These are phyloP conservation scores for Dastarcus helophoroides DNA, from an alignment of 2,888 invertebrate species.

Conservation along the genomic window DNA sequence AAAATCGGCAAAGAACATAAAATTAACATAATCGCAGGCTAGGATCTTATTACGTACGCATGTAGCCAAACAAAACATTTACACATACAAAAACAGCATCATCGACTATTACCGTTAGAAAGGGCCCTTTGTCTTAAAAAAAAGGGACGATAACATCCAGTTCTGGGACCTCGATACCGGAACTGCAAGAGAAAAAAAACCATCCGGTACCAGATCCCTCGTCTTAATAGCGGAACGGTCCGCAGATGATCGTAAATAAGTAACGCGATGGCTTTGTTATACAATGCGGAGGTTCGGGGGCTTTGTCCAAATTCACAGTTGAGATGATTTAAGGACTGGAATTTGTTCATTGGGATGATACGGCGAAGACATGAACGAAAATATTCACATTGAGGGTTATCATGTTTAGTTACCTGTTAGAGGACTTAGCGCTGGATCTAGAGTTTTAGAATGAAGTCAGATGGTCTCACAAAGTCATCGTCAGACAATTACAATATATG, in stretches of 20 bases:
- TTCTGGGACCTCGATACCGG: conserved; percentile 2
- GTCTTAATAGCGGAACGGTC: too few species aligned
- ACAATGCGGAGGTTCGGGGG: neutral
- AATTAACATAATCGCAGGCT: conserved; percentile 1
- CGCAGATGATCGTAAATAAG: conserved; percentile 2
- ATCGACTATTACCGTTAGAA: neutral
- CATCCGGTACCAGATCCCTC: neutral
- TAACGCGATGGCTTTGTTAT: neutral
- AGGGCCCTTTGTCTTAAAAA: conserved; percentile 1
- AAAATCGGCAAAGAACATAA: neutral
- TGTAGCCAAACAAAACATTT: too few species aligned
- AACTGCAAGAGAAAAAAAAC: conserved; percentile 3
- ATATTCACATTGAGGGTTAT: too few species aligned
- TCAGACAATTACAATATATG: too few species aligned
- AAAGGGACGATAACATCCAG: conserved; percentile 1
- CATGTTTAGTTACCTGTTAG: too few species aligned
- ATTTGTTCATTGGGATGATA: too few species aligned
- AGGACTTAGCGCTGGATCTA: too few species aligned
- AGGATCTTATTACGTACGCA: neutral
- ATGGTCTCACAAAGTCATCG: too few species aligned
- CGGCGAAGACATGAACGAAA: too few species aligned
- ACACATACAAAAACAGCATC: neutral
- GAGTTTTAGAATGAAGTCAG: too few species aligned
- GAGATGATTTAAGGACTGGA: conserved; percentile 1
- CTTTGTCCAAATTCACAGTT: conserved; percentile 1